Evolutionary conservation across 2,888 invertebrate species (phyloP).

Genomic region (Actias luna): DNA sequence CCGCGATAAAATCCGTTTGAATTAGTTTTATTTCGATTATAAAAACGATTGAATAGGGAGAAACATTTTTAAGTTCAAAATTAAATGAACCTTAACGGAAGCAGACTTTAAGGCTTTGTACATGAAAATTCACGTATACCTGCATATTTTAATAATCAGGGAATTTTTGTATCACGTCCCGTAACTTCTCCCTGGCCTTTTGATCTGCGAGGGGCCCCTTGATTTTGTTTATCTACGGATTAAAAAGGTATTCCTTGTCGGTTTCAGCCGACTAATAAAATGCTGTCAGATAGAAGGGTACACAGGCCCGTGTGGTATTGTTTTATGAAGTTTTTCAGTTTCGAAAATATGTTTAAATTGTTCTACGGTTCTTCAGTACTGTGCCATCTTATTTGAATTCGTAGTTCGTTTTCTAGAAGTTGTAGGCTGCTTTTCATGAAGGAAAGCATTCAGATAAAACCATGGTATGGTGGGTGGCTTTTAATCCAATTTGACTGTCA

Average conservation of each 20-base stretch:
- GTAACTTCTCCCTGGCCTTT: slow-evolving; percentile 36
- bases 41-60: too few relatives aligned
- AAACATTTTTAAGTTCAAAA: background rate
- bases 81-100: background rate
- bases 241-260: slow-evolving; percentile 56
- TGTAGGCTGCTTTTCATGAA: too few relatives aligned
- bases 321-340: background rate
- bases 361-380: background rate
- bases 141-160: slow-evolving; percentile 29
- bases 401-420: background rate
- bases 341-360: background rate
- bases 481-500: too few relatives aligned
- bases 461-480: too few relatives aligned
- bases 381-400: too few relatives aligned
- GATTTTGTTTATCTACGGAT: slow-evolving; percentile 64
- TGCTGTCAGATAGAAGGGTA: background rate
- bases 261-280: slow-evolving; percentile 18
- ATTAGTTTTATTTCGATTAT: too few relatives aligned
- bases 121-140: background rate
- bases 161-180: slow-evolving; percentile 35
- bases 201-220: slow-evolving; percentile 45
- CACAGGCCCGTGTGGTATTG: background rate
- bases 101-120: background rate
- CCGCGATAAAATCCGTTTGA: too few relatives aligned
- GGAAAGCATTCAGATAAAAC: too few relatives aligned